Base-by-base conservation (phyloP, 2,888 invertebrate genomes). In the Physocephala rufipes region DNA sequence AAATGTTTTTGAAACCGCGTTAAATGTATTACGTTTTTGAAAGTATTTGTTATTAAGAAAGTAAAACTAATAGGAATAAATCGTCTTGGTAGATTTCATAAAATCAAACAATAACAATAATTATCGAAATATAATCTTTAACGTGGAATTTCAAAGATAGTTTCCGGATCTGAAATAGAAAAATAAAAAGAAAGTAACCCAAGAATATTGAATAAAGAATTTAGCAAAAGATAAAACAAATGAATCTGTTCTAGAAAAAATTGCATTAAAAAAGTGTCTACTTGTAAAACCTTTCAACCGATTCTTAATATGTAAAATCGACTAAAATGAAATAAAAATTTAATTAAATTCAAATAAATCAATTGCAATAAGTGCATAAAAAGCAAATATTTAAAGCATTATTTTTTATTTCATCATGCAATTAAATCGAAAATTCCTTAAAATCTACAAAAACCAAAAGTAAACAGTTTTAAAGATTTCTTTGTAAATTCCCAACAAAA, bases 1-100 rank as follows among this genome's bases (percentile, higher is more conserved):
- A 19, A 43, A 62, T 62, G 62, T 62, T 55, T 55, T 36, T 36
- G 24, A 55, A 45, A 15, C 24, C 53, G 36, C n/a, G 15, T 19
- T 28, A 47, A 26, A 53, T 64, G 49, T 63, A 70, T 53, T 72
- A 59, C 65, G 43, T 69, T 64, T 47, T 36, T 65, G 45, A 72
- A 45, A 61, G n/a, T 51, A 36, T 4, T 36, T 36, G 36, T 36
- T 47, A 30, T 49, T 16, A 68, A 72, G 3, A 45, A 63, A 55
- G 19, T 21, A 67, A 64, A 67, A n/a, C 21, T 19, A 30, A 36
- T 61, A 19, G 30, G 21, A 30, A 61, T 61, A 13, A 62, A 43
- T 19, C n/a, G 36, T 7, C 36, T 4, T 36, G 36, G 4, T 36
- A 36, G 36, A 36, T 36, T 36, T 36, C 30, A 58, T 16, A 12